phyloP scores from a whole-genome alignment of 2,888 invertebrate genomes.

The Neocrepidodera transversa region DNA sequence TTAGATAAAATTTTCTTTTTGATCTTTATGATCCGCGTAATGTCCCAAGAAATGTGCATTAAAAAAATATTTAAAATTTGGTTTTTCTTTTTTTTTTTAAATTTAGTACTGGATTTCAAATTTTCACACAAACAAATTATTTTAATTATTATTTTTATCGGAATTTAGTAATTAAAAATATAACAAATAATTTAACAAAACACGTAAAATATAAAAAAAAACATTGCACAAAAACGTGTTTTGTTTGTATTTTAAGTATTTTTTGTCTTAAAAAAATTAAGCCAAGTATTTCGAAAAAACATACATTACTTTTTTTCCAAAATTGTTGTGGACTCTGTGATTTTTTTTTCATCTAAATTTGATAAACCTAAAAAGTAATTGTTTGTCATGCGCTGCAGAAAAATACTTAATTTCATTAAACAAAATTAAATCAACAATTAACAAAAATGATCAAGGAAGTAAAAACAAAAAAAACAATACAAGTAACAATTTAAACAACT shows the following conservation, averaged over 20 bases:
- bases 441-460: not conserved
- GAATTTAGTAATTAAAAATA: too few relatives aligned
- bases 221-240: constrained; percentile 22
- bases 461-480: not conserved
- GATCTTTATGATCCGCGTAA: too few relatives aligned
- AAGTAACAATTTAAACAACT: constrained; percentile 15
- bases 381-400: constrained; percentile 17
- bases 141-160: too few relatives aligned
- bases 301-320: not conserved
- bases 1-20: too few relatives aligned
- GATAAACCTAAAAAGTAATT: constrained; percentile 20
- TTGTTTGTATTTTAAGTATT: constrained; percentile 6
- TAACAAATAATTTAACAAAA: constrained; percentile 10
- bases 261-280: constrained; percentile 13
- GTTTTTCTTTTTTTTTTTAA: too few relatives aligned
- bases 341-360: constrained; percentile 19
- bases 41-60: too few relatives aligned
- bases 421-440: constrained; percentile 5
- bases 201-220: constrained; percentile 19
- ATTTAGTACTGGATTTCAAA: too few relatives aligned
- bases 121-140: too few relatives aligned
- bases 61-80: too few relatives aligned
- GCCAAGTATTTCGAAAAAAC: constrained; percentile 4
- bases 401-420: constrained; percentile 5
- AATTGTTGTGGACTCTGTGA: constrained; percentile 22